These are phyloP conservation scores for Vireo griseus DNA, from an alignment of 2,797 vertebrate genomes.

Conservation along the genomic window DNA sequence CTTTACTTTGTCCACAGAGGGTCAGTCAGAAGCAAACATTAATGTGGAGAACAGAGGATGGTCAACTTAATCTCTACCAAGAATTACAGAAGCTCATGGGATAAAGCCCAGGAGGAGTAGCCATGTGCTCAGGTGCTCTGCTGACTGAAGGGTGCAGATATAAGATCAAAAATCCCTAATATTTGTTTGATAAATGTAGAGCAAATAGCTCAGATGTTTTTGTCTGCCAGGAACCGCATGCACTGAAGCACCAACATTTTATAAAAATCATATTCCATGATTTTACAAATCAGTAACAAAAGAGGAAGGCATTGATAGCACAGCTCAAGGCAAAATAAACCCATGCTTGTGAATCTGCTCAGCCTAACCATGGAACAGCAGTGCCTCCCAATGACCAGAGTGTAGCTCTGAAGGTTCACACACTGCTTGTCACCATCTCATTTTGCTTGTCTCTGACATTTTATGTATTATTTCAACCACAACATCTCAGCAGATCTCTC, in stretches of 20 bases:
- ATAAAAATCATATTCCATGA: not conserved
- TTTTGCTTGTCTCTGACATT: not conserved
- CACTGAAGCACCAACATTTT: not conserved
- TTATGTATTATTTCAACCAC: not conserved
- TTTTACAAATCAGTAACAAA: not conserved
- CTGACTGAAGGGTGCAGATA: not conserved
- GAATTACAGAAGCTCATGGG: not conserved
- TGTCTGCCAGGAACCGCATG: not conserved
- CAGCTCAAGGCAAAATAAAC: not conserved
- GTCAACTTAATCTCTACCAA: not conserved
- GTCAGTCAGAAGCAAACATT: not conserved
- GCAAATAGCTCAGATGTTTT: not conserved
- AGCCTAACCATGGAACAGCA: not conserved
- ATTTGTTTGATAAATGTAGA: not conserved
- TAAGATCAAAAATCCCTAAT: not conserved
- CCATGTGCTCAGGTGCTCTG: not conserved
- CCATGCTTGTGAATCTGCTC: not conserved
- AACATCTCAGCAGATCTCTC: not conserved
- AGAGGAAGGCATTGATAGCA: not conserved
- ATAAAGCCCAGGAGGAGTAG: not conserved
- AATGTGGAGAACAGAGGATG: not conserved
- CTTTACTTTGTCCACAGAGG: not conserved
- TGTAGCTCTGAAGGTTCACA: not conserved
- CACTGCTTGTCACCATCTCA: not conserved
- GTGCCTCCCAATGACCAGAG: constrained; percentile 13